Conservation (phyloP, 2,888 invertebrate species). For the Agonopterix arenella region DNA sequence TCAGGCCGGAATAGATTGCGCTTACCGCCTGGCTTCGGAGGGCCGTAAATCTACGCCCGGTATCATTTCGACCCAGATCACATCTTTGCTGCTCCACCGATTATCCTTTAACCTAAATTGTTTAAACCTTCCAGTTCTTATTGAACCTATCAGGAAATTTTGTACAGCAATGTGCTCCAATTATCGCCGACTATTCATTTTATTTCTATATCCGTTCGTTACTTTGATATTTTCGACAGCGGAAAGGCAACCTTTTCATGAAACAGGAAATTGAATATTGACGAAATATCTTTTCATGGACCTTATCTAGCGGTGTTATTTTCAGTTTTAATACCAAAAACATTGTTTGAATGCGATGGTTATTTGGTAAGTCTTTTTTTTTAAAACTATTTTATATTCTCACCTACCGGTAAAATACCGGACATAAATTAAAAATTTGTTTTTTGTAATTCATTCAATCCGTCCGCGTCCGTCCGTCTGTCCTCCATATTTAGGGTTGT, state of each 20-base stretch:
- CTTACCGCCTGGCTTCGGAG: constrained; percentile 11
- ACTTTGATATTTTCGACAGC: constrained; percentile 41
- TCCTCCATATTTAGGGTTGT: too few relatives aligned
- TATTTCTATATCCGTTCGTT: constrained; percentile 47
- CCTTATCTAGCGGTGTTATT: too few relatives aligned
- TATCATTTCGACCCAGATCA: constrained; percentile 5
- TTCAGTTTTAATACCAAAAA: too few relatives aligned
- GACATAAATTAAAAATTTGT: too few relatives aligned
- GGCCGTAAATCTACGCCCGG: constrained; percentile 13
- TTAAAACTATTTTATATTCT: too few relatives aligned
- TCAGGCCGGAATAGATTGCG: constrained; percentile 9
- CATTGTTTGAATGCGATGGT: too few relatives aligned
- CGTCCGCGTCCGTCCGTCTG: too few relatives aligned
- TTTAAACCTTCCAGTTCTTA: too few relatives aligned
- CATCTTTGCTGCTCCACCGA: constrained; percentile 6
- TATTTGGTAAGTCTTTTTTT: too few relatives aligned
- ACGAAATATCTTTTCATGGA: constrained; percentile 20
- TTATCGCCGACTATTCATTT: constrained; percentile 21
- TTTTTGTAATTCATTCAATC: too few relatives aligned
- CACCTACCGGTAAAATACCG: too few relatives aligned
- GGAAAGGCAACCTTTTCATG: constrained; percentile 38
- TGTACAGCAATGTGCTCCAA: background rate
- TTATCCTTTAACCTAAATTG: background rate
- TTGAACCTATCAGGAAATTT: too few relatives aligned
- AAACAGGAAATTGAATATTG: constrained; percentile 53